These are phyloP conservation scores for Macrocentrus cingulum DNA, from an alignment of 1,140 invertebrate species.

Conservation along the genomic window DNA sequence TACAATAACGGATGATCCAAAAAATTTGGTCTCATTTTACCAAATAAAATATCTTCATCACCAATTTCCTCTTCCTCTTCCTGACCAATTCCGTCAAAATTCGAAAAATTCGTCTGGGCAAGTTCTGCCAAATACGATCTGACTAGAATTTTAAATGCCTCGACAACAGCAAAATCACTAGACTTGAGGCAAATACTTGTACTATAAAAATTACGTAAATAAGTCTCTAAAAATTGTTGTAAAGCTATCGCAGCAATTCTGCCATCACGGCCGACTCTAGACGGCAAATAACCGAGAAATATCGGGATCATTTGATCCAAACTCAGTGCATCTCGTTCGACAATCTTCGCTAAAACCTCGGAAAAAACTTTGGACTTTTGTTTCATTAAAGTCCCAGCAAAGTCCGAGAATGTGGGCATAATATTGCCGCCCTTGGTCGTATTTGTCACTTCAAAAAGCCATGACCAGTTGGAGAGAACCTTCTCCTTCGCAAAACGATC, in stretches of 20 bases:
- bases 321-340: constrained; percentile 52
- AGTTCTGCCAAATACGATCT: constrained; percentile 62
- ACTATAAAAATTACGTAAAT: constrained; percentile 55
- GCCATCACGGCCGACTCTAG: constrained; percentile 61
- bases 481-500: constrained; percentile 45
- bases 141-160: constrained; percentile 62
- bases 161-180: constrained; percentile 54
- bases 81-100: constrained; percentile 40
- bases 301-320: constrained; percentile 62
- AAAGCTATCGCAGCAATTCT: constrained; percentile 59
- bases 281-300: constrained; percentile 64
- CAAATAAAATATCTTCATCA: constrained; percentile 49
- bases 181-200: constrained; percentile 30
- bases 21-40: constrained; percentile 53
- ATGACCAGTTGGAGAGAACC: constrained; percentile 56
- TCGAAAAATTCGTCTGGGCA: constrained; percentile 40
- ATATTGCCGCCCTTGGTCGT: constrained; percentile 45
- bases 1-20: constrained; percentile 59
- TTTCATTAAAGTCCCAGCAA: constrained; percentile 59
- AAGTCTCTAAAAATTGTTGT: constrained; percentile 61
- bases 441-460: constrained; percentile 59
- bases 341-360: constrained; percentile 53
- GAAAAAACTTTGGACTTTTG: constrained; percentile 56
- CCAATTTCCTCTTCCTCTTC: constrained; percentile 37
- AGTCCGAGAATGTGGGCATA: constrained; percentile 60